Base-by-base conservation (phyloP, 1,140 invertebrate species). In the Zaprionus inermis region DNA sequence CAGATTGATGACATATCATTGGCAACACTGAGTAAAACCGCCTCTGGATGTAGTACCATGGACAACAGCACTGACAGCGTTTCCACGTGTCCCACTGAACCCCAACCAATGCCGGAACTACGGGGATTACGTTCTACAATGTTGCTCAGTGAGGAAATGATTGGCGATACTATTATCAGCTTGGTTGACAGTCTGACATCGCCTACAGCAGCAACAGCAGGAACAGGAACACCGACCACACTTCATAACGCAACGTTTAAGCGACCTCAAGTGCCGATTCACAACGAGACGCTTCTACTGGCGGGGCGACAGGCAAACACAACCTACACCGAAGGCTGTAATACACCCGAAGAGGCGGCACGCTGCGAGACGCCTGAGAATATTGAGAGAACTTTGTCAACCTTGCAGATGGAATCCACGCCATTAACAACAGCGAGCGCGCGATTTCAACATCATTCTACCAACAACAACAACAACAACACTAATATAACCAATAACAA, bases 21-120 rank as follows among this genome's bases (percentile, higher is more conserved):
- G 38, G 78, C 79, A 5, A 85, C 82, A 3, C 22, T 86, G 16
- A 91, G 90, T 36, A 92, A 92, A 79, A 91, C 90, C 0, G 81
- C 83, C 7, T 92, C 91, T 0, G 91, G 84, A 34, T 91, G 78
- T 64, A 92, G 91, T 61, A 92, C 90, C 11, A 92, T 92, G 91
- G 84, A 91, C 30, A 92, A 92, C 61, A 92, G 91, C 49, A 91
- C 90, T 0, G 91, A 92, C n/a, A 92, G 91, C 55, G 82, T 88
- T 64, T 90, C 77, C 16, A 78, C 57, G 18, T 49, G 44, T 49
- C 68, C 79, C 10, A 55, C 76, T 41, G 70, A 73, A 12, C 65
- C 11, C 14, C 59, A 34, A 59, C 58, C n/a, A 11, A 41, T 20
- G 16, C 14, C 46, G 22, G 11, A 14, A 16, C 55, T 38, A 11